phyloP scores from a whole-genome alignment of 2,113 vertebrate species.

The Pipra filicauda region DNA sequence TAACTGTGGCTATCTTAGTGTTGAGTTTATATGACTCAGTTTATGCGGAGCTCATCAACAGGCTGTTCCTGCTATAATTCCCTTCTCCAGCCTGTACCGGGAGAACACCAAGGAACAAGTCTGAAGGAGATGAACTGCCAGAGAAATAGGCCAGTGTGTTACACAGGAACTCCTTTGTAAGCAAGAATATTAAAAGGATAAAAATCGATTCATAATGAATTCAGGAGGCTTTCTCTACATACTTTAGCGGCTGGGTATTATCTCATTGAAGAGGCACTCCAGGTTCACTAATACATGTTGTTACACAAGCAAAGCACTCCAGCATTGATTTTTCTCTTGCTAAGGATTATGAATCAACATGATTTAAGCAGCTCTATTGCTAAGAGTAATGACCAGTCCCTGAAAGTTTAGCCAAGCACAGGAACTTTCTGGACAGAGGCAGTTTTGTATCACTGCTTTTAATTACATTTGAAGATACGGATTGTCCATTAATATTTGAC shows the following conservation, averaged over 20 bases:
- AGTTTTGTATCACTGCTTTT: not conserved
- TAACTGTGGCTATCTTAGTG: not conserved
- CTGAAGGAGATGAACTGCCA: not conserved
- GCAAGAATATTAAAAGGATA: constrained; percentile 7
- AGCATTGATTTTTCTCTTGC: constrained; percentile 43
- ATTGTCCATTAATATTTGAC: constrained; percentile 26
- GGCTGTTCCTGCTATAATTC: not conserved
- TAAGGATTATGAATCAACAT: not conserved
- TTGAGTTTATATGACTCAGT: not conserved
- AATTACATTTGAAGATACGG: constrained; percentile 12
- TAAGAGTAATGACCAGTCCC: not conserved
- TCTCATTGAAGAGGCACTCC: not conserved
- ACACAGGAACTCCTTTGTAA: not conserved
- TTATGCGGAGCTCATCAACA: not conserved
- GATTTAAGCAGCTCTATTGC: not conserved
- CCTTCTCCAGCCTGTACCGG: not conserved
- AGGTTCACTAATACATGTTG: not conserved
- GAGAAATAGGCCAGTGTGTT: not conserved
- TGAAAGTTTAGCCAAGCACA: not conserved
- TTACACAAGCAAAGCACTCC: constrained; percentile 16
- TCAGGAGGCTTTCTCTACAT: not conserved
- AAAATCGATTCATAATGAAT: constrained; percentile 15
- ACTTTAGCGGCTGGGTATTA: not conserved
- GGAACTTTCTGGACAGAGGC: not conserved
- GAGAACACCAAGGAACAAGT: not conserved